These are phyloP conservation scores for Cryptoprocta ferox DNA, from an alignment of 2,797 vertebrate species.

Conservation along the genomic window DNA sequence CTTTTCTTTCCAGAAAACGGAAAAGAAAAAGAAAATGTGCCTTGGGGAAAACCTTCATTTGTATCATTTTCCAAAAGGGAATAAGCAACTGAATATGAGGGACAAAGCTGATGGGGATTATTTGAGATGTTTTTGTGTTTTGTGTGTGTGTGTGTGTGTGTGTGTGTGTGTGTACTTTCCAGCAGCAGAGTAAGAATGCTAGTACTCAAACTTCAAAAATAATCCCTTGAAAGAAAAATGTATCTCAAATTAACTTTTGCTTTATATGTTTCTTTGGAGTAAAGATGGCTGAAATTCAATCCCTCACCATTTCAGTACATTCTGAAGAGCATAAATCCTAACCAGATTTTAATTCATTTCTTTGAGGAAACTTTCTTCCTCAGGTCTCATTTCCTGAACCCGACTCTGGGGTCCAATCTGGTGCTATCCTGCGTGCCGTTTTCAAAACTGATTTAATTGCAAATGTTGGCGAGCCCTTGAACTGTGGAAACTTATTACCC, in stretches of 20 bases:
- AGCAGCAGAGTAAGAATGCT: background rate
- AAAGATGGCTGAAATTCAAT: constrained; percentile 51
- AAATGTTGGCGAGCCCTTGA: background rate
- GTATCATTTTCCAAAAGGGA: background rate
- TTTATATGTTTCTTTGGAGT: constrained; percentile 21
- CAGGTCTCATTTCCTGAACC: constrained; percentile 26
- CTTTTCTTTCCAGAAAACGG: background rate
- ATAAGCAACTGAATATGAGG: background rate
- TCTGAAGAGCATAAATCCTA: constrained; percentile 42
- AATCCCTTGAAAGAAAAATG: constrained; percentile 51
- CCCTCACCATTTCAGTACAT: background rate
- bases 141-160: too few species aligned
- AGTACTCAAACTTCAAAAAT: background rate
- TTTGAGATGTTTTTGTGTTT: too few species aligned
- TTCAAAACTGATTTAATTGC: constrained; percentile 28
- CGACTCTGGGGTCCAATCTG: background rate
- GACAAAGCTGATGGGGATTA: background rate
- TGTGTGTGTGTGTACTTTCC: background rate
- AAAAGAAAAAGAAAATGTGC: background rate
- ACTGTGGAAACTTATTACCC: background rate
- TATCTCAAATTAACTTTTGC: constrained; percentile 17
- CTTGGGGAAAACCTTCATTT: background rate
- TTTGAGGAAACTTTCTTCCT: background rate
- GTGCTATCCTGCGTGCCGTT: background rate
- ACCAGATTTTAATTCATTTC: constrained; percentile 45